phyloP scores from a whole-genome alignment of 2,113 vertebrate genomes.

The Pterocles burchelli region DNA sequence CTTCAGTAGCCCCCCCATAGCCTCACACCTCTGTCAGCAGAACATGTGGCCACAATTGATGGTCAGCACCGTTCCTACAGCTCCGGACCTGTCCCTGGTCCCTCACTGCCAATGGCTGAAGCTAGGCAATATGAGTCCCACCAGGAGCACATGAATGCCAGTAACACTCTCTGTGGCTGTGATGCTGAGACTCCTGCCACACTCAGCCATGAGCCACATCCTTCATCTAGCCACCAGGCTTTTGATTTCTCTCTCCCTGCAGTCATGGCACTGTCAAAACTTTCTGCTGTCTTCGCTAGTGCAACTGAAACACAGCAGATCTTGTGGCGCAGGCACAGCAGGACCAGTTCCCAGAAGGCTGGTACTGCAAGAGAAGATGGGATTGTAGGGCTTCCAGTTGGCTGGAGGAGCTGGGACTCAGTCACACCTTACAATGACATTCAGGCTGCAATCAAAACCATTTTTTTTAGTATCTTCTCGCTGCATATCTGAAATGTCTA shows the following conservation, averaged over 20 bases:
- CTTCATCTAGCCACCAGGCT: background rate
- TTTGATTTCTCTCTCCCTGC: background rate
- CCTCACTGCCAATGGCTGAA: background rate
- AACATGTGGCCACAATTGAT: background rate
- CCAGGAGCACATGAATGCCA: background rate
- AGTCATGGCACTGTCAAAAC: background rate
- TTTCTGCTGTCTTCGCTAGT: background rate
- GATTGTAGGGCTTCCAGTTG: background rate
- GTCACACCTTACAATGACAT: background rate
- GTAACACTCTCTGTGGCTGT: background rate
- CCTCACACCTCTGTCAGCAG: background rate
- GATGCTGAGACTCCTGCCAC: background rate
- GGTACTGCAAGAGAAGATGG: background rate
- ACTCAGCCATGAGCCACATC: background rate
- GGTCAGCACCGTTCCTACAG: background rate
- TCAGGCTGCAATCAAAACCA: background rate
- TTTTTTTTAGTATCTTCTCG: background rate
- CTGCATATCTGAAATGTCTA: background rate
- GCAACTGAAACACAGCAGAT: background rate
- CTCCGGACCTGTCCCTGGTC: background rate
- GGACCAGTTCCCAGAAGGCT: background rate
- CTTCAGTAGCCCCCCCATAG: background rate
- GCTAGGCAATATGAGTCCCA: background rate
- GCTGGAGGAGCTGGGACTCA: background rate
- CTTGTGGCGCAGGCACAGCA: background rate